Base-by-base conservation (phyloP, 2,888 invertebrate species). In the Halocaridina rubra region DNA sequence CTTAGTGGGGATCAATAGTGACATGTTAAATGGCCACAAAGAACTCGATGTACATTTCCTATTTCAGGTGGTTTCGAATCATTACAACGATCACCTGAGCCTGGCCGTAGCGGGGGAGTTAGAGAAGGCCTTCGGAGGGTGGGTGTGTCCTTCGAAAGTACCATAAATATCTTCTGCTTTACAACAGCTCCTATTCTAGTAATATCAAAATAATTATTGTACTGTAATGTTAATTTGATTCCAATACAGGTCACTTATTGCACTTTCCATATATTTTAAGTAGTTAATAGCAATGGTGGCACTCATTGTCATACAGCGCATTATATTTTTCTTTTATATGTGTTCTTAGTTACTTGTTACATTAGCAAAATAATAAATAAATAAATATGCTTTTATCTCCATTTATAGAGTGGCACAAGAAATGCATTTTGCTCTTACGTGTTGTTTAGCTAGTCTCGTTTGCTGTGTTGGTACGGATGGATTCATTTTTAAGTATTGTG, bases 111-210 rank as follows among this genome's bases (percentile, higher is more conserved):
- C 97, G 1, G 92, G 92, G 88, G 94, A 95, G 89, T 90, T 98
- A 59, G 96, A 97, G 90, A 92, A 92, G 57, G 94, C 93, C 13
- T 96, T 96, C 91, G 96, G 96, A 1, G 97, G 97, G 0, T 97
- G 97, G 97, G 90, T 92, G 3, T 84, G 86, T 71, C 88, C 88
- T 10, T 88, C 88, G 0, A 29, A 71, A 71, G 85, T 87, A 3
- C 71, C 46, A 13, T 87, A 69, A 81, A 30, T 67, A 29, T n/a
- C 2, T 32, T 13, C 5, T 30, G 80, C 2, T n/a, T 19, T 13
- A 22, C 24, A 39, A 24, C 46, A 3, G 16, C 19, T 30, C 19
- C n/a, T 27, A 19, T 33, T 33, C 8, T 24, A 27, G 57, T 5
- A 13, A 29, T 29, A 8, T 16, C 61, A 59, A 19, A 59, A 59